Conservation (phyloP, 2,797 vertebrate genomes). For the Sebastolobus altivelis region DNA sequence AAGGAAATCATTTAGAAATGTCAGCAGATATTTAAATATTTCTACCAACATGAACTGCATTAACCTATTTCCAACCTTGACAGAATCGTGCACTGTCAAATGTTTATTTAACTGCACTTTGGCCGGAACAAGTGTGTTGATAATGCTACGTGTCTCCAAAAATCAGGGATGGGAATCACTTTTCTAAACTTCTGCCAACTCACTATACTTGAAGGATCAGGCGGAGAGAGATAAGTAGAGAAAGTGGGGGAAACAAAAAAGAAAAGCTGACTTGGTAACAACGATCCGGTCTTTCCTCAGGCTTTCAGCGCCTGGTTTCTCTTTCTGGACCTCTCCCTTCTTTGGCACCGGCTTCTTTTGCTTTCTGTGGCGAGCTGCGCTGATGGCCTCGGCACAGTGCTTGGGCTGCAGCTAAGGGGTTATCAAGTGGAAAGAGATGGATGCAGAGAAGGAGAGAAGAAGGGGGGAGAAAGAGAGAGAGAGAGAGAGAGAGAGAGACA, state of each 20-base stretch:
- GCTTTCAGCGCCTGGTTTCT: constrained; percentile 94
- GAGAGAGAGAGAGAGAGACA: constrained; percentile 2
- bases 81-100: neutral
- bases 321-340: constrained; percentile 88
- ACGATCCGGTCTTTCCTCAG: constrained; percentile 90
- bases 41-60: constrained; percentile 7
- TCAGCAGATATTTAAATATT: constrained; percentile 14
- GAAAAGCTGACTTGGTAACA: constrained; percentile 88
- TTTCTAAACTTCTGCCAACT: neutral
- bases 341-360: constrained; percentile 84
- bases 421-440: constrained; percentile 36
- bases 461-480: neutral
- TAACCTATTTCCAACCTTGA: neutral
- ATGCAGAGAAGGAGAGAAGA: neutral
- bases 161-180: constrained; percentile 5
- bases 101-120: neutral
- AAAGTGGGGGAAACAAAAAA: neutral
- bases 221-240: neutral
- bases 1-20: constrained; percentile 28
- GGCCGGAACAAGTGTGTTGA: neutral
- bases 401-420: constrained; percentile 89
- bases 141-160: constrained; percentile 9
- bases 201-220: neutral
- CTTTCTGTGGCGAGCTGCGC: constrained; percentile 90
- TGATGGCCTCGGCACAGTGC: constrained; percentile 91